A percentile compares a stretch with the other conserved stretches of the same genome.
Conservation (phyloP, 2,797 vertebrate genomes). For the Epinephelus coioides region DNA sequence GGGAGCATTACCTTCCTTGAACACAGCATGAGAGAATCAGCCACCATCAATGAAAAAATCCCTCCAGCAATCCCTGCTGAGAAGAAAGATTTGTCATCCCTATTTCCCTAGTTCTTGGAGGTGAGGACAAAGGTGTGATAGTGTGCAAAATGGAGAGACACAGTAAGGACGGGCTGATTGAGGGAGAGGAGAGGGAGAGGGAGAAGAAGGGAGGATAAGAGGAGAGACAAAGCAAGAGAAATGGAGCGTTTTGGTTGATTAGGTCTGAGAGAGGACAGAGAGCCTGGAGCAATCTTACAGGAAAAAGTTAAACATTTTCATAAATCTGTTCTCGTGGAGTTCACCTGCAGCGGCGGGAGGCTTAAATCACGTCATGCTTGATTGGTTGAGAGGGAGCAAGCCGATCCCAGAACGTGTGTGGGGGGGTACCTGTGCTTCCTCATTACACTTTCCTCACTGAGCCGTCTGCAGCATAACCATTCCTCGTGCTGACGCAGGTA, state of each 20-base stretch:
- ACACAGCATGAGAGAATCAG: slow-evolving; percentile 55
- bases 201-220: slow-evolving; percentile 15
- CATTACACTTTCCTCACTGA: slow-evolving; percentile 67
- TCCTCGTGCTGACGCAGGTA: slow-evolving; percentile 71
- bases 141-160: slow-evolving; percentile 35
- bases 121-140: slow-evolving; percentile 43
- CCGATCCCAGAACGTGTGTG: slow-evolving; percentile 7
- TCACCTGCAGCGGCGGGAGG: slow-evolving; percentile 48
- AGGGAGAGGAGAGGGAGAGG: not conserved
- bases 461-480: slow-evolving; percentile 52
- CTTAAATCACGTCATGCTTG: slow-evolving; percentile 62
- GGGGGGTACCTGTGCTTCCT: slow-evolving; percentile 58
- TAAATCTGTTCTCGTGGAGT: slow-evolving; percentile 62
- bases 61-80: slow-evolving; percentile 56
- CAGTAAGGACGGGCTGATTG: slow-evolving; percentile 17
- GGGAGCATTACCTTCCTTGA: slow-evolving; percentile 31
- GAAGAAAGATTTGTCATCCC: slow-evolving; percentile 51
- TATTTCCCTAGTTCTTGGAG: slow-evolving; percentile 41
- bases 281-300: slow-evolving; percentile 57
- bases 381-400: slow-evolving; percentile 61
- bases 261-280: slow-evolving; percentile 66
- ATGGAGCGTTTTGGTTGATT: slow-evolving; percentile 62
- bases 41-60: slow-evolving; percentile 49
- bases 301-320: slow-evolving; percentile 71
- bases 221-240: slow-evolving; percentile 49